Conservation (phyloP, 2,888 invertebrate species). For the Zaprionus obscuricornis region DNA sequence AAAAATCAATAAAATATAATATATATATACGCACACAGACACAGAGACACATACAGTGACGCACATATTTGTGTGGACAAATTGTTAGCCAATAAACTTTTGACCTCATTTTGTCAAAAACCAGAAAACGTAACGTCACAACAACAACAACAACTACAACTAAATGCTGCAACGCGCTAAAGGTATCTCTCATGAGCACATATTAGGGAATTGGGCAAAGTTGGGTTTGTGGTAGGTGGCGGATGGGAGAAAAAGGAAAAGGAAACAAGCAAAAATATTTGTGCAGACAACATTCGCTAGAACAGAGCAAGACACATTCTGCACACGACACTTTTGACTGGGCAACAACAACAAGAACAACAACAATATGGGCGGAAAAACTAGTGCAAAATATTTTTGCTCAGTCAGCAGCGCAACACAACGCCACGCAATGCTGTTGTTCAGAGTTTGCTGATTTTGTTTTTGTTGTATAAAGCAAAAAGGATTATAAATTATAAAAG, state of each 20-base stretch:
- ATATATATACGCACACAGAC: constrained; percentile 11
- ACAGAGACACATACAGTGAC: not conserved
- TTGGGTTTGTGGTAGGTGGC: constrained; percentile 20
- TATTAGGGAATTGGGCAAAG: constrained; percentile 27
- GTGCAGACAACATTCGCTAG: constrained; percentile 31
- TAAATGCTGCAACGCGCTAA: constrained; percentile 25
- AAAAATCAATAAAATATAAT: constrained; percentile 5
- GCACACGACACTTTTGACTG: constrained; percentile 42
- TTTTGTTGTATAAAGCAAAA: constrained; percentile 48
- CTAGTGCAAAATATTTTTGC: constrained; percentile 53
- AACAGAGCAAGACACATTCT: constrained; percentile 13
- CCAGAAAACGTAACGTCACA: constrained; percentile 44
- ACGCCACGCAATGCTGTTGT: constrained; percentile 34
- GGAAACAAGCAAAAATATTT: constrained; percentile 51
- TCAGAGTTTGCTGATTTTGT: constrained; percentile 22
- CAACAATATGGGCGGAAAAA: not conserved
- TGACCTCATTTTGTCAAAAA: constrained; percentile 74
- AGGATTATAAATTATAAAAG: constrained; percentile 75
- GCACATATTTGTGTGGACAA: constrained; percentile 30
- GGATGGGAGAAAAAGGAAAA: not conserved
- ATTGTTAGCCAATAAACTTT: constrained; percentile 74
- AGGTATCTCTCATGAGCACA: constrained; percentile 21
- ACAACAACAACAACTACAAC: no score
- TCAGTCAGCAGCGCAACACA: constrained; percentile 51
- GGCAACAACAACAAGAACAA: constrained; percentile 15